Conservation (phyloP, 2,888 invertebrate genomes). For the Scelioninae gen. 2 region DNA sequence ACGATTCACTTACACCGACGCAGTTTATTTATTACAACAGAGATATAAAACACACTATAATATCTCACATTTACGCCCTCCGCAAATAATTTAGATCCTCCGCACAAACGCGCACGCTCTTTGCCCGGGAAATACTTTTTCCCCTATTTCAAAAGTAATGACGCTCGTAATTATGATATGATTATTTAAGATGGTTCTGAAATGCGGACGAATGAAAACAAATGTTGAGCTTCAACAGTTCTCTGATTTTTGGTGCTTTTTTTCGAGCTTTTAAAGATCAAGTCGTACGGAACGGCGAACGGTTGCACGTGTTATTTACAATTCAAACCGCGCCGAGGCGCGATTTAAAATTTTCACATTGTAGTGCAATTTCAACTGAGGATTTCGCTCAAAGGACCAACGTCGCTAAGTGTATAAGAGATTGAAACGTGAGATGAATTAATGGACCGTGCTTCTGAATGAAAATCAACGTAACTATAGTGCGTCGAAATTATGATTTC, state of each 20-base stretch:
- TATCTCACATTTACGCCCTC: constrained; percentile 30
- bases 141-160: constrained; percentile 27
- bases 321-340: too few species aligned
- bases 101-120: constrained; percentile 1
- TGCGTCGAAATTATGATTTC: constrained; percentile 31
- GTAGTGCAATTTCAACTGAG: constrained; percentile 1
- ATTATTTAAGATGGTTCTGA: constrained; percentile 13
- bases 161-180: constrained; percentile 33
- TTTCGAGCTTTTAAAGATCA: too few species aligned
- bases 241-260: too few species aligned
- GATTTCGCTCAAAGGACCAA: constrained; percentile 18
- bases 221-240: constrained; percentile 2
- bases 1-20: constrained; percentile 17
- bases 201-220: constrained; percentile 22
- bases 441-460: constrained; percentile 21
- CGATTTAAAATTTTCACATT: not conserved
- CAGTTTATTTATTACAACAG: constrained; percentile 31
- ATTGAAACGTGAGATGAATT: constrained; percentile 31
- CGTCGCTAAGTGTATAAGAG: constrained; percentile 9
- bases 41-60: constrained; percentile 30
- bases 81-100: constrained; percentile 23
- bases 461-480: constrained; percentile 28
- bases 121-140: constrained; percentile 4
- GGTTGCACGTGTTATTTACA: too few species aligned
- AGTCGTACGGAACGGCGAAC: too few species aligned